Base-by-base conservation (phyloP, 2,113 vertebrate genomes). In the Tringa solitaria region DNA sequence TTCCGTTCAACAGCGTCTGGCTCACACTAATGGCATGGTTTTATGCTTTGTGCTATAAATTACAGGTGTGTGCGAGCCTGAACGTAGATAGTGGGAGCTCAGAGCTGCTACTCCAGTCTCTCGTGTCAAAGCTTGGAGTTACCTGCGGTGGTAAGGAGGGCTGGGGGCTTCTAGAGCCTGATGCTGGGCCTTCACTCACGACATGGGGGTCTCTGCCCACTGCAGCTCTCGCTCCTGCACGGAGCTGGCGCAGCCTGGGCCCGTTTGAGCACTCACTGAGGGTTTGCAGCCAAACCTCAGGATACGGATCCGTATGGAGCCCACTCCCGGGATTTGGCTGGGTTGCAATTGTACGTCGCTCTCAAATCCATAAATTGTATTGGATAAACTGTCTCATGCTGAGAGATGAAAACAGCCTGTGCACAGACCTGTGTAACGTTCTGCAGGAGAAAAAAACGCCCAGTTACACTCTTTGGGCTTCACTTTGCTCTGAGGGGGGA, bases 261-360 rank as follows among this genome's bases (percentile, higher is more conserved):
- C 57, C 4, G 2, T 5, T 41, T 2, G 14, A 57, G 83, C 37
- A 1, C 50, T 3, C 3, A 3, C 9, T 7, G 43, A 59, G 11
- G 22, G 15, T 39, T 27, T 23, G 77, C 59, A 78, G 82, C 14
- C 53, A 11, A 14, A 2, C 12, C 33, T 8, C 0, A 2, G 45
- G 23, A 2, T 28, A 5, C 6, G 48, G 28, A 33, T 76, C 33
- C 2, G 0, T 5, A 0, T 2, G 28, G 57, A 45, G 20, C 65
- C 19, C 0, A 0, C 17, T 48, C 45, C 21, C 10, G 13, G 59
- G 37, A 4, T 39, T 33, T 18, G 48, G 10, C 18, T 27, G 26
- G 24, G 16, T 3, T 22, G 27, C 10, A 76, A 14, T 0, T 3
- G 21, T 5, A 27, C n/a, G 53, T 30, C 27, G 2, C 65, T 74